Conservation (phyloP, 1,140 invertebrate species). For the Cotesia chilonis region DNA sequence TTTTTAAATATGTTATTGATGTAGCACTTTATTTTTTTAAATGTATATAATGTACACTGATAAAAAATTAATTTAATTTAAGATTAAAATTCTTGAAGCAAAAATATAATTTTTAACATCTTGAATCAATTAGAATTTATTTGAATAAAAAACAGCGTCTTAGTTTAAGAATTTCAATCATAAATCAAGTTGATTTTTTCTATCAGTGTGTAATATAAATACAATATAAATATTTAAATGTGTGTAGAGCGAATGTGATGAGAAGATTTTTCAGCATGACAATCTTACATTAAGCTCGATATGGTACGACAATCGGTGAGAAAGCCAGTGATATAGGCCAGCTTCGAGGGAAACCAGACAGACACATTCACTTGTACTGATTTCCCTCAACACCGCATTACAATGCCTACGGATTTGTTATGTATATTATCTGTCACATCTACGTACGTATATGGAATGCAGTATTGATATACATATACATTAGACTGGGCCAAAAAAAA, state of each 20-base stretch:
- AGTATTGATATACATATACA: too few relatives aligned
- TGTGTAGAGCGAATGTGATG: neutral
- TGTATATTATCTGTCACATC: neutral
- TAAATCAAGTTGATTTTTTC: neutral
- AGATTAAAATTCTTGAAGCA: too few relatives aligned
- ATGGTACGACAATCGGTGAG: slow-evolving; percentile 20
- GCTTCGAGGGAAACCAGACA: slow-evolving; percentile 13
- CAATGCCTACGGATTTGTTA: slow-evolving; percentile 16
- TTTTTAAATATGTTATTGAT: neutral
- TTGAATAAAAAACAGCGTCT: too few relatives aligned
- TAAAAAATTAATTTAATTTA: too few relatives aligned
- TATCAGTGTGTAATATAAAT: neutral
- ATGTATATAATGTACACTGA: too few relatives aligned
- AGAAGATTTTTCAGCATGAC: slow-evolving; percentile 15
- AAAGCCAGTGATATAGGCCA: slow-evolving; percentile 36
- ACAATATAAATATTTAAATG: neutral
- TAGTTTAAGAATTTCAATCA: too few relatives aligned
- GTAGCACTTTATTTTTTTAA: too few relatives aligned
- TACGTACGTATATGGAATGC: too few relatives aligned
- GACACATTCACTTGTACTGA: neutral
- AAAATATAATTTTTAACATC: too few relatives aligned
- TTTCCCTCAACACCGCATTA: neutral
- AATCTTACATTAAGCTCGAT: slow-evolving; percentile 32
- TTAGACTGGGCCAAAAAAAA: too few relatives aligned
- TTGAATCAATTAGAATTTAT: too few relatives aligned